Percentiles rank a stretch among this genome's conserved stretches.
Conservation (phyloP, 2,797 vertebrate species). For the Malacoraja senta region DNA sequence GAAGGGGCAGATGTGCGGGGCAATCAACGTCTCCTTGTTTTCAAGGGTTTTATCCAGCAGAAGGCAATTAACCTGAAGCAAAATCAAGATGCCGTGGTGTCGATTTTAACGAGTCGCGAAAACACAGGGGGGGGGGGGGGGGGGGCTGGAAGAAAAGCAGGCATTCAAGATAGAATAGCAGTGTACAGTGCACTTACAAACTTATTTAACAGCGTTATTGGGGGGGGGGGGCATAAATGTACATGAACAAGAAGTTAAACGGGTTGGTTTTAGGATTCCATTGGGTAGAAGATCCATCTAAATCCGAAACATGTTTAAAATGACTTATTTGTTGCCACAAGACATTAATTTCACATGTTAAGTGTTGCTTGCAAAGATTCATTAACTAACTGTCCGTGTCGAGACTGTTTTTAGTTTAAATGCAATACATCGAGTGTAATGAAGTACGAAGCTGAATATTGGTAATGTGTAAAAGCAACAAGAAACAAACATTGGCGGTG, state of each 20-base stretch:
- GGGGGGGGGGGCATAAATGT: too few relatives aligned
- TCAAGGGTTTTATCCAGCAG: constrained; percentile 28
- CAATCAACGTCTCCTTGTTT: constrained; percentile 27
- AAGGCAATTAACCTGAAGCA: constrained; percentile 22
- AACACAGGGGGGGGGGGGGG: not conserved
- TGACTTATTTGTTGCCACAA: not conserved
- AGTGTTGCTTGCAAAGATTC: not conserved
- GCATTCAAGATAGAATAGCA: not conserved
- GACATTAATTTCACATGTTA: not conserved
- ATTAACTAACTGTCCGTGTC: not conserved
- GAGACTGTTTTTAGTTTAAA: not conserved
- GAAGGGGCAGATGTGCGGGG: constrained; percentile 23
- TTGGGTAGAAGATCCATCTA: not conserved
- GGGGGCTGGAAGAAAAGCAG: not conserved
- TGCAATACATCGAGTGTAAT: not conserved
- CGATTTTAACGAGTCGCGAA: constrained; percentile 17
- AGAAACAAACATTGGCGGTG: not conserved
- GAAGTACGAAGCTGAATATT: not conserved
- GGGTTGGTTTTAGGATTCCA: constrained; percentile 15
- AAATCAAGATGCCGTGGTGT: constrained; percentile 17
- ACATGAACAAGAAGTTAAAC: not conserved
- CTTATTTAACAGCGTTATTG: not conserved
- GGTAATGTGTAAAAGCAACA: not conserved
- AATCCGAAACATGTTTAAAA: not conserved
- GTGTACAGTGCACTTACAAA: not conserved